Conservation (phyloP, 2,113 vertebrate genomes). For the Hemicordylus capensis region DNA sequence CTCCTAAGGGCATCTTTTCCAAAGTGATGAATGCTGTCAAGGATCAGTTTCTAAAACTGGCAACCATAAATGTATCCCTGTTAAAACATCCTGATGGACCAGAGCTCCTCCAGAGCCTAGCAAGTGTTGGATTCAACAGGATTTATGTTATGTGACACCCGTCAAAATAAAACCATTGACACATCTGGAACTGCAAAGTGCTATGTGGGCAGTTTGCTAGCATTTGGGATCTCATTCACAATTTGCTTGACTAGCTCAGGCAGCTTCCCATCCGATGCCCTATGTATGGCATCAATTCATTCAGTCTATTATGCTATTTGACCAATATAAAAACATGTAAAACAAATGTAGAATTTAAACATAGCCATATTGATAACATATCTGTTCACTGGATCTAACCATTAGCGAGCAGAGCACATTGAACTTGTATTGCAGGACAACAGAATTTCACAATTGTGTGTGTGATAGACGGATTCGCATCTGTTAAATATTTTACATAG, state of each 20-base stretch:
- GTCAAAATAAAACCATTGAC: neutral
- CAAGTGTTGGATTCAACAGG: neutral
- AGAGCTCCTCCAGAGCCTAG: neutral
- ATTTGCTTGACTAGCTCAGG: neutral
- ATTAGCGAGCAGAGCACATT: too few species aligned
- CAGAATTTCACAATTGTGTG: too few species aligned
- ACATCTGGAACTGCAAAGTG: neutral
- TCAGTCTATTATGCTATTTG: too few species aligned
- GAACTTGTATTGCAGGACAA: too few species aligned
- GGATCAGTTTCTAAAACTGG: neutral
- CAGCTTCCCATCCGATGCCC: neutral
- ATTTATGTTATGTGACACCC: neutral
- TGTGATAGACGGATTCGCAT: too few species aligned
- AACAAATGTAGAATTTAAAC: too few species aligned
- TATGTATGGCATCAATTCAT: too few species aligned
- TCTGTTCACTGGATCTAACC: too few species aligned
- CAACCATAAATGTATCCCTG: neutral
- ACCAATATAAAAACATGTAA: too few species aligned
- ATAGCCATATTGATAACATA: too few species aligned
- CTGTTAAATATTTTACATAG: too few species aligned
- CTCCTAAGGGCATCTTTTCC: neutral
- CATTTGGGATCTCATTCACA: neutral
- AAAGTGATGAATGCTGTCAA: neutral
- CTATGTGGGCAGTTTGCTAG: neutral
- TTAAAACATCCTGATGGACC: neutral